phyloP scores from a whole-genome alignment of 2,797 vertebrate genomes.

The Myoxocephalus aenaeus region DNA sequence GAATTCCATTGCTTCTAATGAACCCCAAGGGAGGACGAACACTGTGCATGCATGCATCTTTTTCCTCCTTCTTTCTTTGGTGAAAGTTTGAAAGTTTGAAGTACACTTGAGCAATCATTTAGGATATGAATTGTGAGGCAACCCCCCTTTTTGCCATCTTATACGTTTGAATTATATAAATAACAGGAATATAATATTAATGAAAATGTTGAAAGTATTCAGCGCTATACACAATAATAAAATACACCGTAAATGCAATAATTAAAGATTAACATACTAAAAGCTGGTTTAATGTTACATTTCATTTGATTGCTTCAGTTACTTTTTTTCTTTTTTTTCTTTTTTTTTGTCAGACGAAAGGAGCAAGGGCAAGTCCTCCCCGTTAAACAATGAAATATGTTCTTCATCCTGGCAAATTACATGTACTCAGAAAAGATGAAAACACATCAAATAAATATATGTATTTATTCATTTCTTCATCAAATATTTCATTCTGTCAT shows the following conservation, averaged over 20 bases:
- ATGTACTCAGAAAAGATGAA: no score
- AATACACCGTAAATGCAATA: not conserved
- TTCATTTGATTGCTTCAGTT: not conserved
- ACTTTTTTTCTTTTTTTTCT: not conserved
- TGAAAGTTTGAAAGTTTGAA: constrained; percentile 68
- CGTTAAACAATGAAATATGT: not conserved
- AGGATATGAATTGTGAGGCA: constrained; percentile 36
- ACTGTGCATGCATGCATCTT: constrained; percentile 65
- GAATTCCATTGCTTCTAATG: constrained; percentile 84
- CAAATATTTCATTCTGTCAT: no score
- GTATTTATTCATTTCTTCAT: no score
- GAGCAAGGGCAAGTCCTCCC: not conserved
- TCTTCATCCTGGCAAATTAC: no score
- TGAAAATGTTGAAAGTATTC: not conserved
- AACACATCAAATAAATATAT: no score
- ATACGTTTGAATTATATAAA: not conserved
- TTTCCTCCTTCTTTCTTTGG: constrained; percentile 52
- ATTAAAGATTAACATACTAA: not conserved
- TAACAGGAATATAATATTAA: not conserved
- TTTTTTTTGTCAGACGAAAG: not conserved
- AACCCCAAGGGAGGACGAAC: constrained; percentile 77
- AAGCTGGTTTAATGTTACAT: not conserved
- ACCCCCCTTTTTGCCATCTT: not conserved
- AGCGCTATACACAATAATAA: not conserved
- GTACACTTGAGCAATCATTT: constrained; percentile 60